Conservation (phyloP, 2,888 invertebrate species). For the Hyposoter didymator region DNA sequence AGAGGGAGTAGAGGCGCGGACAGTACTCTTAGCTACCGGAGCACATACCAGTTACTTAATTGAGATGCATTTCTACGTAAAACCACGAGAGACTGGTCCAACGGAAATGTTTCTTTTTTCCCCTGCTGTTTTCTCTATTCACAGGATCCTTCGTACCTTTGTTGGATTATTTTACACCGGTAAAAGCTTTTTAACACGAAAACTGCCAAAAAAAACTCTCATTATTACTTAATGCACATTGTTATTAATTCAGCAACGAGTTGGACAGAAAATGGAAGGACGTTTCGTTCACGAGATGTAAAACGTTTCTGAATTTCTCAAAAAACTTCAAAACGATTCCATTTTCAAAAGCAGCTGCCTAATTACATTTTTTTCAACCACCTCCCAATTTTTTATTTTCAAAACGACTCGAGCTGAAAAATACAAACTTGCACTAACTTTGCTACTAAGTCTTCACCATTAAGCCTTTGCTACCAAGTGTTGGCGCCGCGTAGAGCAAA, state of each 20-base stretch:
- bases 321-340: background rate
- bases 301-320: background rate
- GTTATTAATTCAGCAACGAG: conserved; percentile 1
- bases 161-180: background rate
- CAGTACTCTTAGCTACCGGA: conserved; percentile 35
- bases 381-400: background rate
- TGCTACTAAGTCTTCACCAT: too few relatives aligned
- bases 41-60: conserved; percentile 49
- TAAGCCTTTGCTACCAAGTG: background rate
- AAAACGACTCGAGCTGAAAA: background rate
- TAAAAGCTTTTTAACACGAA: conserved; percentile 21
- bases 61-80: conserved; percentile 55
- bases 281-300: background rate
- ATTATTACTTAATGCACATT: background rate
- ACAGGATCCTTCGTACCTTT: conserved; percentile 10
- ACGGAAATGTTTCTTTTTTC: conserved; percentile 8
- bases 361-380: background rate
- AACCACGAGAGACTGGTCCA: conserved; percentile 33
- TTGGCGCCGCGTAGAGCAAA: background rate
- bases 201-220: conserved; percentile 10
- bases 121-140: conserved; percentile 13
- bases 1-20: conserved; percentile 25
- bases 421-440: background rate
- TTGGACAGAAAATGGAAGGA: background rate
- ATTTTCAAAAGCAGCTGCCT: background rate